phyloP scores from a whole-genome alignment of 2,888 invertebrate species.

The Mystacides longicornis region DNA sequence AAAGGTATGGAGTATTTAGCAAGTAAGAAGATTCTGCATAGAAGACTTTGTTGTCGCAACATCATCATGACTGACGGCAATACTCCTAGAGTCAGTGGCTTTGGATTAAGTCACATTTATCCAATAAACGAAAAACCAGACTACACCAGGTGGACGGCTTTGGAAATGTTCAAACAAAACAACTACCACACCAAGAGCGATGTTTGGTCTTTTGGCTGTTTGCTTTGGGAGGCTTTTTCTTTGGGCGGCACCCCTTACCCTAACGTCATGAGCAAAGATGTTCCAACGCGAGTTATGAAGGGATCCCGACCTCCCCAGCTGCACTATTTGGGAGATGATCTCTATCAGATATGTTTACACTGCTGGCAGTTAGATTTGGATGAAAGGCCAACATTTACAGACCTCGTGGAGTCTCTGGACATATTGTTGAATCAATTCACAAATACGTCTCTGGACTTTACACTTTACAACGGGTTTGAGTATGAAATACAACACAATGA shows the following conservation, averaged over 20 bases:
- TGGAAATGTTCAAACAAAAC: slow-evolving; percentile 66
- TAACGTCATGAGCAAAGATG: slow-evolving; percentile 58
- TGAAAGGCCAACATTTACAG: slow-evolving; percentile 66
- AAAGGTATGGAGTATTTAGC: slow-evolving; percentile 66
- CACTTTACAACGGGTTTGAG: slow-evolving; percentile 42
- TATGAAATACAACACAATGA: slow-evolving; percentile 43
- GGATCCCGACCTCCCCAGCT: slow-evolving; percentile 69
- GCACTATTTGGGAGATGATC: slow-evolving; percentile 64
- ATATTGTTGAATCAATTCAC: slow-evolving; percentile 37
- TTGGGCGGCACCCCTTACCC: slow-evolving; percentile 74
- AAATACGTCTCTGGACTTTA: slow-evolving; percentile 40
- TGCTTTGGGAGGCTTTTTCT: slow-evolving; percentile 76
- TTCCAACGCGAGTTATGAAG: slow-evolving; percentile 58
- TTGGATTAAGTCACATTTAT: slow-evolving; percentile 64
- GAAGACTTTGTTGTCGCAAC: slow-evolving; percentile 64
- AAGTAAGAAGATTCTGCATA: slow-evolving; percentile 62
- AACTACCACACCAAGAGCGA: slow-evolving; percentile 66
- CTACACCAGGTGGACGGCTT: slow-evolving; percentile 71
- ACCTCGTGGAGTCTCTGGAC: slow-evolving; percentile 47
- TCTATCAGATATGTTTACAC: slow-evolving; percentile 74
- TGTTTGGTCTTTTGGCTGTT: slow-evolving; percentile 75
- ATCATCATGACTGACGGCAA: slow-evolving; percentile 58
- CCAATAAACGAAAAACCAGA: slow-evolving; percentile 59
- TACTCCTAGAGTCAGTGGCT: slow-evolving; percentile 65
- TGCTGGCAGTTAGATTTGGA: slow-evolving; percentile 81